Conservation (phyloP, 2,888 invertebrate genomes). For the Stramonita haemastoma region DNA sequence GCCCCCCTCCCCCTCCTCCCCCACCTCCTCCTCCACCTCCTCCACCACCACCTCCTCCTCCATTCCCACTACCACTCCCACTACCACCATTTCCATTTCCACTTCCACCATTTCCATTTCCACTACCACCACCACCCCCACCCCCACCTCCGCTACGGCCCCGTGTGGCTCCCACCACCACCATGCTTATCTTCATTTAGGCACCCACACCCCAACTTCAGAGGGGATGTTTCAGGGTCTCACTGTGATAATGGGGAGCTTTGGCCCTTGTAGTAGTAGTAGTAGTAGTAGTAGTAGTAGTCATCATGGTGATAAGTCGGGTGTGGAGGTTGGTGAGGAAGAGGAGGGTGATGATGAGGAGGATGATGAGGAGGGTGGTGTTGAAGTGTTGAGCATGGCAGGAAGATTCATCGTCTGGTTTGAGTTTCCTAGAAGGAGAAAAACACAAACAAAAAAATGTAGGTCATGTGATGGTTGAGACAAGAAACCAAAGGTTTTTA, state of each 20-base stretch:
- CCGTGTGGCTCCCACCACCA: too few species aligned
- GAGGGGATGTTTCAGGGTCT: not conserved
- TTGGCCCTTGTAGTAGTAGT: too few species aligned
- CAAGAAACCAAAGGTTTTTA: too few species aligned
- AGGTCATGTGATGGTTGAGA: too few species aligned
- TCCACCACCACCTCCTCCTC: not conserved
- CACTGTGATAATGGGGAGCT: not conserved
- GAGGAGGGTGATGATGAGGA: not conserved
- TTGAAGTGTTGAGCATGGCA: not conserved
- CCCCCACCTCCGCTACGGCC: not conserved
- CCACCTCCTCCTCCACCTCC: conserved; percentile 2
- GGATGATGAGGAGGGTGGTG: not conserved
- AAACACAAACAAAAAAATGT: not conserved
- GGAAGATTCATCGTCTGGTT: not conserved
- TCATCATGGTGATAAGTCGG: too few species aligned
- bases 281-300: not conserved
- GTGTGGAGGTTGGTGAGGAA: not conserved
- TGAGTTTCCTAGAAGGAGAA: not conserved
- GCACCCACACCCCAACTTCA: too few species aligned
- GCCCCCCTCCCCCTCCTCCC: not conserved
- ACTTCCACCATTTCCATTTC: not conserved
- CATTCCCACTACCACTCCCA: conserved; percentile 11
- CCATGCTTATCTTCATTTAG: too few species aligned
- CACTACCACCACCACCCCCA: not conserved
- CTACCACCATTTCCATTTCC: not conserved